A percentile compares a stretch with the other conserved stretches of the same genome.
Conservation (phyloP, 2,113 vertebrate species). For the Podarcis raffonei region DNA sequence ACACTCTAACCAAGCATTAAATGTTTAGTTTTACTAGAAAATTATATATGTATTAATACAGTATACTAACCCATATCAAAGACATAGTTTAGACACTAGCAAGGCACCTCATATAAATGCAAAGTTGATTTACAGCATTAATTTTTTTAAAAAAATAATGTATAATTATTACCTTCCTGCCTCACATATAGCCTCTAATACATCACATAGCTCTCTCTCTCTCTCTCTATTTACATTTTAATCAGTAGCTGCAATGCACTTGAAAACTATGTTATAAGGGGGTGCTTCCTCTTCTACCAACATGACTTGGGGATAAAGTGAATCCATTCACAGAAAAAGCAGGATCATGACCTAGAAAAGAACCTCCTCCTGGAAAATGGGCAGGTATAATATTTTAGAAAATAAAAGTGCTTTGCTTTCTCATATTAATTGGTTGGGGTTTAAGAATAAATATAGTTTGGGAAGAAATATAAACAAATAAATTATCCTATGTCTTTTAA, state of each 20-base stretch:
- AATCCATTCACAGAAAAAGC: background rate
- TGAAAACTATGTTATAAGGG: background rate
- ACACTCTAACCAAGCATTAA: background rate
- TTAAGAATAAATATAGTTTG: conserved; percentile 49
- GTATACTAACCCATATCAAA: background rate
- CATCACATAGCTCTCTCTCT: background rate
- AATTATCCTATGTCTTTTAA: conserved; percentile 57
- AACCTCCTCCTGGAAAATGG: conserved; percentile 28
- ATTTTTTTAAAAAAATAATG: background rate
- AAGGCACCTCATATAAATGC: background rate
- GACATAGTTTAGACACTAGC: background rate
- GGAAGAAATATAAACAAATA: conserved; percentile 64
- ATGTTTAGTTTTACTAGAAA: conserved; percentile 1
- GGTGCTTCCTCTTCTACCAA: fast-evolving
- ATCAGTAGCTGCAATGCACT: background rate
- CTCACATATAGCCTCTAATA: background rate
- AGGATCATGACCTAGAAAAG: background rate
- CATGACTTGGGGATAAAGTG: fast-evolving
- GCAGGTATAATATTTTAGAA: background rate
- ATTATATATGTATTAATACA: background rate
- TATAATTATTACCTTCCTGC: background rate
- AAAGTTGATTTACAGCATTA: background rate
- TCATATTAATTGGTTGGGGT: conserved; percentile 27
- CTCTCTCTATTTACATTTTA: background rate
- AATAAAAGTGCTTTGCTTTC: conserved; percentile 12